Evolutionary conservation across 2,113 vertebrate species (phyloP), one percentile per base, ranked within the genome.

Genomic region (Agapornis roseicollis): DNA sequence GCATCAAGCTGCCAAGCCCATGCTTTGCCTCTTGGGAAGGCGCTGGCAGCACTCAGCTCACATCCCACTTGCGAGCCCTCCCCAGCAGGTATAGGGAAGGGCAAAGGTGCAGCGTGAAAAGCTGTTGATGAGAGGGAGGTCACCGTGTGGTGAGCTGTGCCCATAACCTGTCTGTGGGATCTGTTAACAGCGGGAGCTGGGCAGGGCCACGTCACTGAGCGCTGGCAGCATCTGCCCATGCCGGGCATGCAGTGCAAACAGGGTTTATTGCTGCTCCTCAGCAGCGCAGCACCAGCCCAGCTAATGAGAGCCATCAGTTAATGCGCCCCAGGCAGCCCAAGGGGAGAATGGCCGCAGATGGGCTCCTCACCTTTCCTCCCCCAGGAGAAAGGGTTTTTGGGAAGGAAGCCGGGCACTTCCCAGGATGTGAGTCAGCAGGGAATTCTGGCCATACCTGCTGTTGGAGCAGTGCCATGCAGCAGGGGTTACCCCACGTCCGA

Each of bases 161-260:
- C 80, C 73, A 4, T 95, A 68, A 96, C 84, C 82, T 79, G 76
- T 71, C 96, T 71, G 95, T 65, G 70, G 93, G 94, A 92, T 92
- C 94, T 86, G 77, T 37, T 56, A 56, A 22, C 37, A n/a, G 93
- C 55, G 5, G 56, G 56, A 15, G 56, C 33, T 24, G 22, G 2
- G 56, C 56, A 58, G 56, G 33, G 56, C 56, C 6, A 0, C 2
- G 1, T 28, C 85, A 70, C 77, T 39, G 29, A 2, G 73, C 49
- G 22, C 56, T 35, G 61, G 87, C 63, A 42, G 73, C 81, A 63
- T 68, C 92, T 53, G 76, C 39, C 61, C 83, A 33, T 3, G 4
- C 73, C 2, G 0, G 71, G 65, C 25, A 8, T 20, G 55, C 55
- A 7, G 14, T 3, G 4, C 55, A 13, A 66, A 28, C 33, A 4